A percentile compares a stretch with the other conserved stretches of the same genome.
phyloP scores from a whole-genome alignment of 2,797 vertebrate species.

The Eleutherodactylus coqui region DNA sequence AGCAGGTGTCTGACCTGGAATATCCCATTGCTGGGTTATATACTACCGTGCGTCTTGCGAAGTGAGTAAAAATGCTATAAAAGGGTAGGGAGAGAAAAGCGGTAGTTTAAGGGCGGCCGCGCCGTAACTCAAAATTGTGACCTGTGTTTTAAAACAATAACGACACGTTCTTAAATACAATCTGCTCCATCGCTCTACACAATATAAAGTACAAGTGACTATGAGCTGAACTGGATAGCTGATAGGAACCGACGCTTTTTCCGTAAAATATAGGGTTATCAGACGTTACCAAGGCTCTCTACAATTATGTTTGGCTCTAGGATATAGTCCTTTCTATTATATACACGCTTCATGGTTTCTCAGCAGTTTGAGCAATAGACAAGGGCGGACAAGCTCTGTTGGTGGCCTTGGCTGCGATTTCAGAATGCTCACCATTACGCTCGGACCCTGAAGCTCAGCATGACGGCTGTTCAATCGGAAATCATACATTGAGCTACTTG shows the following conservation, averaged over 20 bases:
- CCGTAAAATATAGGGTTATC: neutral
- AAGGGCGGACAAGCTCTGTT: too few relatives aligned
- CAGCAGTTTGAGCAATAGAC: neutral
- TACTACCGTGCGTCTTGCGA: conserved; percentile 33
- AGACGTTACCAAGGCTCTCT: neutral
- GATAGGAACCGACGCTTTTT: neutral
- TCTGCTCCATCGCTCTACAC: neutral
- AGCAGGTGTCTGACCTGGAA: conserved; percentile 54
- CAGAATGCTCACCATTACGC: neutral
- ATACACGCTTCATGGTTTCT: neutral
- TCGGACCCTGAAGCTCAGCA: neutral
- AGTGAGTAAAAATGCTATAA: conserved; percentile 48
- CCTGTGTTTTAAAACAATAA: conserved; percentile 48
- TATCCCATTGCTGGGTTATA: conserved; percentile 45
- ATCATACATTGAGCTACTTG: neutral
- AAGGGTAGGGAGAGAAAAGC: neutral
- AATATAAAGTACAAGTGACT: neutral
- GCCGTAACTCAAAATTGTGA: conserved; percentile 30
- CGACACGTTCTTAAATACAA: conserved; percentile 23
- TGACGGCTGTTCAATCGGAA: neutral
- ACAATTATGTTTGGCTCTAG: neutral
- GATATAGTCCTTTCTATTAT: neutral
- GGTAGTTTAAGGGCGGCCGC: neutral
- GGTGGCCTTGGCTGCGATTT: too few relatives aligned
- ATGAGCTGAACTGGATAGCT: neutral